Evolutionary conservation across 2,888 invertebrate genomes (phyloP).

Genomic region (Autographa gamma): DNA sequence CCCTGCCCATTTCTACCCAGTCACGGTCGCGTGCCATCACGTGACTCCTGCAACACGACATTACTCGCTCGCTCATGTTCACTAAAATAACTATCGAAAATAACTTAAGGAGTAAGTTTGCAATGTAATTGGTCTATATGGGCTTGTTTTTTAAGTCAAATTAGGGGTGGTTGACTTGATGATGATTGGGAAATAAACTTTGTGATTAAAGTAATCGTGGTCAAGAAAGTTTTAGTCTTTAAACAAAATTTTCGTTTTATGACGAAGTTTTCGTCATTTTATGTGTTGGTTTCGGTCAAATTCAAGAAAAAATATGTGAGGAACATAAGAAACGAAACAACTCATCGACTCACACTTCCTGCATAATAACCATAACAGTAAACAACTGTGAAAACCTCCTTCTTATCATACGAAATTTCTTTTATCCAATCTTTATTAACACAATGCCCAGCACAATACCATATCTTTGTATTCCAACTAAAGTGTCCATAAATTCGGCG

Average conservation of each 20-base stretch:
- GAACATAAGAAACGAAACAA: not conserved
- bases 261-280: too few species aligned
- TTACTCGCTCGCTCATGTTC: slow-evolving; percentile 52
- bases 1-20: slow-evolving; percentile 15
- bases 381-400: not conserved
- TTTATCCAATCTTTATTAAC: slow-evolving; percentile 32
- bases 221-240: not conserved
- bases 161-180: not conserved
- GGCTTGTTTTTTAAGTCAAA: slow-evolving; percentile 5
- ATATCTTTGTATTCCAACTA: slow-evolving; percentile 53
- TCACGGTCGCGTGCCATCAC: slow-evolving; percentile 45
- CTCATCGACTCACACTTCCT: not conserved
- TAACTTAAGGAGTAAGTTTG: slow-evolving; percentile 40
- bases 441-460: slow-evolving; percentile 41
- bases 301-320: too few species aligned
- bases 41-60: slow-evolving; percentile 42
- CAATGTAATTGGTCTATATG: slow-evolving; percentile 30
- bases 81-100: slow-evolving; percentile 48
- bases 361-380: slow-evolving; percentile 1
- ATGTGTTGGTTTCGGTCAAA: too few species aligned
- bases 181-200: not conserved
- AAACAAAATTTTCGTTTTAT: too few species aligned
- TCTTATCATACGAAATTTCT: slow-evolving; percentile 14
- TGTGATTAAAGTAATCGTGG: not conserved
- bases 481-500: slow-evolving; percentile 61